phyloP scores from a whole-genome alignment of 2,888 invertebrate genomes.

The Muscina levida region DNA sequence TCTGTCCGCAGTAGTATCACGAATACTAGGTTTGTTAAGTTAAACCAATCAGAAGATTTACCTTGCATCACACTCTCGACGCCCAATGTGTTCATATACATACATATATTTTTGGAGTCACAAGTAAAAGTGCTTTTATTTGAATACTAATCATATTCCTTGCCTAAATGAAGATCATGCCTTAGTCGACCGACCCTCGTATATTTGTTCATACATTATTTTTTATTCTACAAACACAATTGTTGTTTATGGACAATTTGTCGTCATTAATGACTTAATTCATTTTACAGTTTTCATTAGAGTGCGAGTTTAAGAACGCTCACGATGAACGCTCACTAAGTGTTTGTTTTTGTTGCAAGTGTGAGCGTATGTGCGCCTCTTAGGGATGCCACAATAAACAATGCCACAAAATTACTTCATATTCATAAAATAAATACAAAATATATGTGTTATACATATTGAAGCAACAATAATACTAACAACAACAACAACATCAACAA shows the following conservation, averaged over 20 bases:
- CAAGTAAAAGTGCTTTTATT: too few species aligned
- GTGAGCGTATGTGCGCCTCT: constrained; percentile 3
- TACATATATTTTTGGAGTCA: too few species aligned
- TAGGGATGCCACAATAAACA: constrained; percentile 55
- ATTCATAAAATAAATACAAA: constrained; percentile 45
- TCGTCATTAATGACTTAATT: constrained; percentile 80
- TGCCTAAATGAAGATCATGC: too few species aligned
- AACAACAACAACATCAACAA: too few species aligned
- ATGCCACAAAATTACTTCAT: constrained; percentile 41
- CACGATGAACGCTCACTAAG: not conserved
- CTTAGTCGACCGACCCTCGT: constrained; percentile 5
- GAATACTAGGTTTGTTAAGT: too few species aligned
- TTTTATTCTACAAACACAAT: constrained; percentile 46
- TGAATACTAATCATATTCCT: too few species aligned
- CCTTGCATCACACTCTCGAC: too few species aligned
- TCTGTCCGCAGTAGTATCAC: too few species aligned
- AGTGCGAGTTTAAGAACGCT: constrained; percentile 14
- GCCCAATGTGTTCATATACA: too few species aligned
- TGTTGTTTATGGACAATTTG: constrained; percentile 79
- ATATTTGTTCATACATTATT: constrained; percentile 26
- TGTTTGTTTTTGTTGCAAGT: not conserved
- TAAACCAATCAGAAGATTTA: too few species aligned
- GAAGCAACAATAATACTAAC: not conserved
- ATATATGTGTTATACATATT: not conserved
- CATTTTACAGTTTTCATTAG: constrained; percentile 74